phyloP scores from a whole-genome alignment of 2,113 vertebrate species.

The Mus musculus region GRCm39 chr6:99591001-99591500 shows the following conservation, averaged over 20 bases:
- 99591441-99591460: neutral
- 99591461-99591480: neutral
- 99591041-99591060: neutral
- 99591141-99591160: neutral
- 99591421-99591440: neutral
- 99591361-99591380: neutral
- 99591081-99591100: neutral
- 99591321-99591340: neutral
- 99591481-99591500: neutral
- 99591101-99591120: fast-evolving
- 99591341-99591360: neutral
- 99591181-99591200: neutral
- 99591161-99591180: fast-evolving
- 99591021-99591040: neutral
- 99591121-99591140: neutral
- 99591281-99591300: slow-evolving; percentile 31
- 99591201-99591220: slow-evolving; percentile 49
- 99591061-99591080: neutral
- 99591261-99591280: slow-evolving; percentile 40
- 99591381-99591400: neutral
- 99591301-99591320: slow-evolving; percentile 33
- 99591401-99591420: neutral
- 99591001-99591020: neutral
- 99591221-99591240: slow-evolving; percentile 31
- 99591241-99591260: slow-evolving; percentile 48